A percentile compares a stretch with the other conserved stretches of the same genome.
Evolutionary conservation across 2,888 invertebrate species (phyloP).

Genomic region (Abscondita cerata): DNA sequence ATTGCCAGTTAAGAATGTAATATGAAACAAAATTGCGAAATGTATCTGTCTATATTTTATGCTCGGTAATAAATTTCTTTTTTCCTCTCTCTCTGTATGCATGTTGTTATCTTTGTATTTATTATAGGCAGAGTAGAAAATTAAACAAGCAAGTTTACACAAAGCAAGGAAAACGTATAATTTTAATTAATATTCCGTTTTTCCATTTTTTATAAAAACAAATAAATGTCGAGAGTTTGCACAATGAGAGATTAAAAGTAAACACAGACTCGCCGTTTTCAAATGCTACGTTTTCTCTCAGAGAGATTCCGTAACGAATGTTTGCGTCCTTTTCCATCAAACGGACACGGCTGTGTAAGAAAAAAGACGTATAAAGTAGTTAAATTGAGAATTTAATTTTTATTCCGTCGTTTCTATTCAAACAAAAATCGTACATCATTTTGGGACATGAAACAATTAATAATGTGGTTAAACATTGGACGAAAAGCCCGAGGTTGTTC

Average conservation of each 20-base stretch:
- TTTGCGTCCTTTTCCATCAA: slow-evolving; percentile 22
- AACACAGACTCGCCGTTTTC: slow-evolving; percentile 40
- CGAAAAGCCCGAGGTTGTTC: slow-evolving; percentile 38
- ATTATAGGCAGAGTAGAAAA: slow-evolving; percentile 30
- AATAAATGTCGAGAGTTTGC: slow-evolving; percentile 53
- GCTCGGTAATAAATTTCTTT: slow-evolving; percentile 27
- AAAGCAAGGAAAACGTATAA: slow-evolving; percentile 32
- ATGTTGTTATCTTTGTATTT: slow-evolving; percentile 31
- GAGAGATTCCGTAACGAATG: slow-evolving; percentile 27
- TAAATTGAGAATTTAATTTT: slow-evolving; percentile 44
- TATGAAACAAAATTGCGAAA: slow-evolving; percentile 27
- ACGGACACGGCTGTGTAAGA: slow-evolving; percentile 16
- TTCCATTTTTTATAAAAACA: slow-evolving; percentile 41
- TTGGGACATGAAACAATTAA: slow-evolving; percentile 52
- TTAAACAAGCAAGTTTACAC: slow-evolving; percentile 32
- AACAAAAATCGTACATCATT: slow-evolving; percentile 54
- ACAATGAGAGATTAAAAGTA: slow-evolving; percentile 54
- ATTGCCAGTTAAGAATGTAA: slow-evolving; percentile 17
- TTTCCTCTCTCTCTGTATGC: slow-evolving; percentile 12
- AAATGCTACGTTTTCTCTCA: slow-evolving; percentile 34
- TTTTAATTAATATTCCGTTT: slow-evolving; percentile 38
- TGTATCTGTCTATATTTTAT: slow-evolving; percentile 16
- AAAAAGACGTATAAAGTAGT: slow-evolving; percentile 40
- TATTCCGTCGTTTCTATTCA: slow-evolving; percentile 47
- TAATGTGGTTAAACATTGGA: slow-evolving; percentile 55